phyloP scores from a whole-genome alignment of 2,797 vertebrate species.

The Gobio occitaniae region DNA sequence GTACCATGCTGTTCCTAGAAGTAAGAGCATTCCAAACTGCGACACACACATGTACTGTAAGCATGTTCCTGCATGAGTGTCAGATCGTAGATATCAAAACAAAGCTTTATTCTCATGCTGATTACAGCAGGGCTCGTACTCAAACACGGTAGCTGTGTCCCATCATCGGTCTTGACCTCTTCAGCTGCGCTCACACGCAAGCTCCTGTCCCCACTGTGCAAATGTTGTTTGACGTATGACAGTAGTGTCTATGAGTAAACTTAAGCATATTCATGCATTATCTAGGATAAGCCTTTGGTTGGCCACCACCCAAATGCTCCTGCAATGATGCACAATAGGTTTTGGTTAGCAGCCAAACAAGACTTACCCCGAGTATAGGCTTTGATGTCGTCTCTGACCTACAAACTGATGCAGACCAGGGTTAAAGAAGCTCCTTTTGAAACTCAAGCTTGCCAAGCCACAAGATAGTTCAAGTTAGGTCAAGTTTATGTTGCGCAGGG shows the following conservation, averaged over 20 bases:
- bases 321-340: constrained; percentile 63
- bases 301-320: constrained; percentile 70
- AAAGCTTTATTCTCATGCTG: constrained; percentile 70
- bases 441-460: background rate
- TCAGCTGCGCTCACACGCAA: constrained; percentile 24
- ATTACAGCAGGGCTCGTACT: constrained; percentile 70
- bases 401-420: background rate
- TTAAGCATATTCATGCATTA: constrained; percentile 71
- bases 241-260: constrained; percentile 66
- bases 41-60: constrained; percentile 27
- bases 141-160: constrained; percentile 45
- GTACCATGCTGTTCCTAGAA: background rate
- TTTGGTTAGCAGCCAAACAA: constrained; percentile 64
- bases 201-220: constrained; percentile 44
- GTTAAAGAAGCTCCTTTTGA: constrained; percentile 24
- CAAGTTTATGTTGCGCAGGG: background rate
- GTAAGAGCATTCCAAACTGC: constrained; percentile 13
- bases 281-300: constrained; percentile 71
- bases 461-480: background rate
- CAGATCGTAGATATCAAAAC: constrained; percentile 59
- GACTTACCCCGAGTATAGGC: constrained; percentile 61
- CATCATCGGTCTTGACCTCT: constrained; percentile 52
- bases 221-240: constrained; percentile 55
- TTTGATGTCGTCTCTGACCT: constrained; percentile 61
- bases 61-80: constrained; percentile 47